These are phyloP conservation scores for Vannuccia rotundouncinata DNA, from an alignment of 2,888 invertebrate genomes.

Conservation along the genomic window DNA sequence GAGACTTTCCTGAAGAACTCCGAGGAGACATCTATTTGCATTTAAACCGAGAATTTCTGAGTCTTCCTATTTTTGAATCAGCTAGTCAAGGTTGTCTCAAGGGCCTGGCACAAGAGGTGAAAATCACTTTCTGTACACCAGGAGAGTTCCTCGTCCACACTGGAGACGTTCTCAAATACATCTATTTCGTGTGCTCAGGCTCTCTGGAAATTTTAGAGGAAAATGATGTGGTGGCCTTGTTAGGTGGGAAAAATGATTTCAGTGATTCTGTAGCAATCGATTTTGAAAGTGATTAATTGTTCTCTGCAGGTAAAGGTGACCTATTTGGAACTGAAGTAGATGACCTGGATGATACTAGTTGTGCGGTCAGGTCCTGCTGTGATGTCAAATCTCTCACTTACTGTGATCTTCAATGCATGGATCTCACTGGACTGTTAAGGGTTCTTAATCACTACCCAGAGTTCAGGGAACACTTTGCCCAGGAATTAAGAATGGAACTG, in stretches of 20 bases:
- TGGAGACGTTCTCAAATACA: slow-evolving; percentile 84
- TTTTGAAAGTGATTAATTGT: too few species aligned
- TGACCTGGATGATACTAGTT: neutral
- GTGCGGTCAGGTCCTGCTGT: slow-evolving; percentile 70
- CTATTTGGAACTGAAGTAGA: slow-evolving; percentile 40
- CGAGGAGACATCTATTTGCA: slow-evolving; percentile 91
- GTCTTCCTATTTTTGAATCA: slow-evolving; percentile 84
- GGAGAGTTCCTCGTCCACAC: slow-evolving; percentile 88
- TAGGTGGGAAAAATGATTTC: too few species aligned
- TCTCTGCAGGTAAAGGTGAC: slow-evolving; percentile 27
- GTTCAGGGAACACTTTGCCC: slow-evolving; percentile 84
- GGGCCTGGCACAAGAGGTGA: slow-evolving; percentile 75
- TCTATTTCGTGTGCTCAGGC: slow-evolving; percentile 90
- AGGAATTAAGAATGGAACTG: slow-evolving; percentile 87
- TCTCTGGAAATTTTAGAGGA: slow-evolving; percentile 94
- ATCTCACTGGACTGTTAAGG: slow-evolving; percentile 64
- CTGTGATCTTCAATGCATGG: slow-evolving; percentile 78
- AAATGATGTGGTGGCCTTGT: slow-evolving; percentile 89
- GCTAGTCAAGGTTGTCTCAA: slow-evolving; percentile 90
- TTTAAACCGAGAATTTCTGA: slow-evolving; percentile 83
- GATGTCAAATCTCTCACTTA: slow-evolving; percentile 90
- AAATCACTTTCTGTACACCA: slow-evolving; percentile 88
- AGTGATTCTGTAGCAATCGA: too few species aligned
- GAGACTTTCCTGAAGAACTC: slow-evolving; percentile 86
- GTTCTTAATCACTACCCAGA: slow-evolving; percentile 83